Evolutionary conservation across 1,140 invertebrate species (phyloP).

Genomic region (Caenorhabditis tropicalis): DNA sequence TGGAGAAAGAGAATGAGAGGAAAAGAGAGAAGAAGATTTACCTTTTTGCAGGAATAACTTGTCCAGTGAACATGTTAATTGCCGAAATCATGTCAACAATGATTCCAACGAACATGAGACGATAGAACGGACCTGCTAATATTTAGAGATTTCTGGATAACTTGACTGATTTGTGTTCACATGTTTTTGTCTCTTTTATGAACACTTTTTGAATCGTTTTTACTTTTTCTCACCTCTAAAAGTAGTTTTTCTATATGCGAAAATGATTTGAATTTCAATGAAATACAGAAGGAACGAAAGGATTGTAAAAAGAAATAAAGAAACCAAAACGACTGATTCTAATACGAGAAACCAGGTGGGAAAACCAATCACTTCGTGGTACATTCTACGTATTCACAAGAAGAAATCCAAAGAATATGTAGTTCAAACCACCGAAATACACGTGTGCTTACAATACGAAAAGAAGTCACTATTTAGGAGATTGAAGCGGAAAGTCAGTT

Average conservation of each 20-base stretch:
- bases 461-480: too few relatives aligned
- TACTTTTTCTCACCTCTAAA: constrained; percentile 23
- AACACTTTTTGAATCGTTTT: too few relatives aligned
- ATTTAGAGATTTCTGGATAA: neutral
- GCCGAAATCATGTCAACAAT: constrained; percentile 11
- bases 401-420: too few relatives aligned
- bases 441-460: too few relatives aligned
- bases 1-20: neutral
- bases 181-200: neutral
- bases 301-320: neutral
- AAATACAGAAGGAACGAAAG: constrained; percentile 4
- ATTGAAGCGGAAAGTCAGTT: too few relatives aligned
- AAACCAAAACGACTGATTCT: neutral
- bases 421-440: too few relatives aligned
- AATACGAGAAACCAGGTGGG: neutral
- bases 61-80: constrained; percentile 24
- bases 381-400: too few relatives aligned
- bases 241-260: neutral
- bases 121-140: neutral
- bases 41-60: constrained; percentile 1
- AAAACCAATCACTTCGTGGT: neutral
- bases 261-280: neutral
- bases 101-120: constrained; percentile 22
- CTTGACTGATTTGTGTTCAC: neutral
- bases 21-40: neutral